These are phyloP conservation scores for Scyliorhinus canicula DNA, from an alignment of 2,797 vertebrate genomes.

Conservation along the genomic window DNA sequence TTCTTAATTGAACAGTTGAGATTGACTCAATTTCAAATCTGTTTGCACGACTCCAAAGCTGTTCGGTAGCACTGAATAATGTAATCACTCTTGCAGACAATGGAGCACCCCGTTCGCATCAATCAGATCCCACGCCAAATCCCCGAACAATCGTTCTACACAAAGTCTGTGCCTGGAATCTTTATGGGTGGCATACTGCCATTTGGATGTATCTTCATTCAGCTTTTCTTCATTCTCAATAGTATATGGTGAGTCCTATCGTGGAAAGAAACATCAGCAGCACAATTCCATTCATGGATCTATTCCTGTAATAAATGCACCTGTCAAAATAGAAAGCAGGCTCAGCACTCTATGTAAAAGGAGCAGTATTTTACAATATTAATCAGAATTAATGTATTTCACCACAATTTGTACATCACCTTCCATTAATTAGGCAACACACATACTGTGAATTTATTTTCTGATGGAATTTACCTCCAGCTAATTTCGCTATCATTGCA, in stretches of 20 bases:
- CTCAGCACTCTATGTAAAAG: not conserved
- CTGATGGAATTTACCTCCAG: not conserved
- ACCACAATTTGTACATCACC: not conserved
- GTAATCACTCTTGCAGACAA: constrained; percentile 60
- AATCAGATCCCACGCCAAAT: constrained; percentile 94
- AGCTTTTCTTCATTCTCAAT: constrained; percentile 92
- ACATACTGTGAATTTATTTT: not conserved
- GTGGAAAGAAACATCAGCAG: not conserved
- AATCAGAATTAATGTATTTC: not conserved
- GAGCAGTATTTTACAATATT: not conserved
- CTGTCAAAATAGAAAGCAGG: not conserved
- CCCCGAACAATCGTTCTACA: constrained; percentile 89
- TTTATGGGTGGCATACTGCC: constrained; percentile 89
- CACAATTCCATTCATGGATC: not conserved
- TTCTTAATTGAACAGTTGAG: not conserved
- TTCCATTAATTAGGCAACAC: not conserved
- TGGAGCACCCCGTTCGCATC: constrained; percentile 85
- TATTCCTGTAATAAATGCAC: not conserved
- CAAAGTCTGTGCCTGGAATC: constrained; percentile 81
- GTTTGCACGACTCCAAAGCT: not conserved
- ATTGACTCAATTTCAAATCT: not conserved
- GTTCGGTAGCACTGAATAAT: not conserved
- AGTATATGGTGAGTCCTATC: constrained; percentile 80
- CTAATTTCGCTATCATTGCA: constrained; percentile 47
- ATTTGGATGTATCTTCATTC: constrained; percentile 90